Conservation (phyloP, 1,140 invertebrate species). For the Achroia grisella region DNA sequence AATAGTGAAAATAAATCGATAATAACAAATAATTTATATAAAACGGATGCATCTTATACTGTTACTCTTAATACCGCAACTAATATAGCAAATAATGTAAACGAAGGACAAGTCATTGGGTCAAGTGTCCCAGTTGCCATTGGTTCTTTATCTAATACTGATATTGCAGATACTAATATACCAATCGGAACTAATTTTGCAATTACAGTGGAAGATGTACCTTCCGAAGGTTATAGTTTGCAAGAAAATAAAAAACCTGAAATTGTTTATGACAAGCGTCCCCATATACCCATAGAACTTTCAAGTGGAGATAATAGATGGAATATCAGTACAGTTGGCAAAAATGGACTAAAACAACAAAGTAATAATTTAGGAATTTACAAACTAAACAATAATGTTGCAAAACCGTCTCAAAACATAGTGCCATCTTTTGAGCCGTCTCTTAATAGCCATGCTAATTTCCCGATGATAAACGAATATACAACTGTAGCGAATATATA, state of each 20-base stretch:
- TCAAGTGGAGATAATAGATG: constrained; percentile 45
- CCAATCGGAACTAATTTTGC: constrained; percentile 70
- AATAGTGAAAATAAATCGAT: constrained; percentile 36
- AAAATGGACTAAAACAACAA: constrained; percentile 10
- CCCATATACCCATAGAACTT: constrained; percentile 23
- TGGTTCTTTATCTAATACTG: constrained; percentile 31
- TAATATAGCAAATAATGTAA: constrained; percentile 36
- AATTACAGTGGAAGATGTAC: constrained; percentile 64
- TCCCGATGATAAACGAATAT: constrained; percentile 61
- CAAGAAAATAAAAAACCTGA: constrained; percentile 37
- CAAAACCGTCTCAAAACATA: background rate
- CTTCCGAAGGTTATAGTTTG: constrained; percentile 42
- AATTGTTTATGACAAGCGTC: constrained; percentile 27
- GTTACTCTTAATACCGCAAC: constrained; percentile 51
- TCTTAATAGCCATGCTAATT: constrained; percentile 66
- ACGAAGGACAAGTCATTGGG: constrained; percentile 41
- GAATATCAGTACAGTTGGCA: constrained; percentile 35
- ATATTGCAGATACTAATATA: constrained; percentile 59
- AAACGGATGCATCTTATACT: constrained; percentile 40
- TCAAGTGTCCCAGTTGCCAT: constrained; percentile 49
- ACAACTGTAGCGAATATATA: constrained; percentile 4
- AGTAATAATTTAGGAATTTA: background rate
- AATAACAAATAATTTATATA: constrained; percentile 13
- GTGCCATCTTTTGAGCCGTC: constrained; percentile 23
- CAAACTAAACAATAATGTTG: too few relatives aligned